phyloP scores from a whole-genome alignment of 2,888 invertebrate genomes.

The Tanytarsus gracilentus region DNA sequence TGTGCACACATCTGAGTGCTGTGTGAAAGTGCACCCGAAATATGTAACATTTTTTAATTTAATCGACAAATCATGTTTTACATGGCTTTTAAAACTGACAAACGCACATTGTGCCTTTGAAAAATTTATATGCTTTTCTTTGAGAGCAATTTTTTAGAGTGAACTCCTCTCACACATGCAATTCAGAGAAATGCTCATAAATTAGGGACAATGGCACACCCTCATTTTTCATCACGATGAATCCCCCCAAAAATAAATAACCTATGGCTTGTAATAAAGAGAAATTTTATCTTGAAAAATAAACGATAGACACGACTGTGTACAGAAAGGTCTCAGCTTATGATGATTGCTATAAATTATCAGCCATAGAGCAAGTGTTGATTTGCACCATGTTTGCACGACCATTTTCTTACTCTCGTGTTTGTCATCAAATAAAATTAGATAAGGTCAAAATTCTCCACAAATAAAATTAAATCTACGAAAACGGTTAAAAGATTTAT shows the following conservation, averaged over 20 bases:
- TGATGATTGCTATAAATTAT: constrained; percentile 22
- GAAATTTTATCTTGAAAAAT: constrained; percentile 1
- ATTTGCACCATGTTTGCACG: constrained; percentile 9
- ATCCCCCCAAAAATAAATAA: neutral
- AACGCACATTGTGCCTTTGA: constrained; percentile 1
- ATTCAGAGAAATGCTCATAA: constrained; percentile 19
- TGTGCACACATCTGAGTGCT: no score
- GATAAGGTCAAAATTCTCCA: neutral
- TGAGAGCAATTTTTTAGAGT: no score
- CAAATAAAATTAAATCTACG: no score
- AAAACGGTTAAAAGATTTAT: no score
- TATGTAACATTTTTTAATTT: neutral
- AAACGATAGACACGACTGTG: neutral
- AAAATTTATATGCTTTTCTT: neutral
- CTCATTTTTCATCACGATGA: neutral
- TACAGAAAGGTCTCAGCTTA: neutral
- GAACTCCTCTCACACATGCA: neutral
- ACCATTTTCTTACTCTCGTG: neutral
- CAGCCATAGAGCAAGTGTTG: neutral
- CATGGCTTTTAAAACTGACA: no score
- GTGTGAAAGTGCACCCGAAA: neutral
- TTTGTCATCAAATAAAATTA: neutral
- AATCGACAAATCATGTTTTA: constrained; percentile 22
- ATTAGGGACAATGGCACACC: constrained; percentile 18
- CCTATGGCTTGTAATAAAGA: neutral